Conservation (phyloP, 1,140 invertebrate species). For the Achroia grisella region DNA sequence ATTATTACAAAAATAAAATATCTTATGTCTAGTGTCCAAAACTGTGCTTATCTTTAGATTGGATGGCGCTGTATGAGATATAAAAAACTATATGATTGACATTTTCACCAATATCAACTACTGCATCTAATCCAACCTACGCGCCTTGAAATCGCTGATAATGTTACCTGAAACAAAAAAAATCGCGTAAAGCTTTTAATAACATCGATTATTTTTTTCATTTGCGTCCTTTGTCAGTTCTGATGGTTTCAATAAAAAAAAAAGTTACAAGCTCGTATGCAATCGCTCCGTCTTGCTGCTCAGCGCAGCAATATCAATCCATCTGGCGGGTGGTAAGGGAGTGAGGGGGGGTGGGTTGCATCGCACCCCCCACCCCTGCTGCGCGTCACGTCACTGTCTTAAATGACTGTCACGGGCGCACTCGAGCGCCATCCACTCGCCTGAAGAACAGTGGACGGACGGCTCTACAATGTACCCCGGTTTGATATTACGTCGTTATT, state of each 20-base stretch:
- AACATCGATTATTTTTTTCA: no score
- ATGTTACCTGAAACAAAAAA: no score
- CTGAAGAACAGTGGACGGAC: slow-evolving; percentile 56
- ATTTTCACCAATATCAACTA: no score
- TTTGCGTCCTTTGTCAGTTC: no score
- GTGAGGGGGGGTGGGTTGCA: slow-evolving; percentile 5
- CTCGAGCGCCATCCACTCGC: slow-evolving; percentile 38
- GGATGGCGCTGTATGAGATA: no score
- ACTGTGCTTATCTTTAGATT: no score
- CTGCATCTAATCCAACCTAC: no score
- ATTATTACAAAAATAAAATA: no score
- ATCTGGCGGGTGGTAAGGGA: slow-evolving; percentile 46
- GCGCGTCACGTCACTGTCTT: slow-evolving; percentile 60
- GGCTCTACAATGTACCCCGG: slow-evolving; percentile 28
- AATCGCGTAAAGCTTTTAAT: no score
- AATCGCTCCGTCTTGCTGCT: slow-evolving; percentile 63
- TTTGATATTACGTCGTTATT: slow-evolving; percentile 59
- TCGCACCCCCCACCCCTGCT: slow-evolving; percentile 2
- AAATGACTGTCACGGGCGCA: slow-evolving; percentile 70
- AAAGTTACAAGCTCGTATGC: slow-evolving; percentile 41
- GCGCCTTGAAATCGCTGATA: no score
- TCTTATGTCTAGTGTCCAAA: no score
- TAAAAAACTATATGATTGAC: no score
- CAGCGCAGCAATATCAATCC: slow-evolving; percentile 67
- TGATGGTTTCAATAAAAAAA: neutral